Evolutionary conservation across 2,888 invertebrate species (phyloP).

Genomic region (Gryllus longicercus): DNA sequence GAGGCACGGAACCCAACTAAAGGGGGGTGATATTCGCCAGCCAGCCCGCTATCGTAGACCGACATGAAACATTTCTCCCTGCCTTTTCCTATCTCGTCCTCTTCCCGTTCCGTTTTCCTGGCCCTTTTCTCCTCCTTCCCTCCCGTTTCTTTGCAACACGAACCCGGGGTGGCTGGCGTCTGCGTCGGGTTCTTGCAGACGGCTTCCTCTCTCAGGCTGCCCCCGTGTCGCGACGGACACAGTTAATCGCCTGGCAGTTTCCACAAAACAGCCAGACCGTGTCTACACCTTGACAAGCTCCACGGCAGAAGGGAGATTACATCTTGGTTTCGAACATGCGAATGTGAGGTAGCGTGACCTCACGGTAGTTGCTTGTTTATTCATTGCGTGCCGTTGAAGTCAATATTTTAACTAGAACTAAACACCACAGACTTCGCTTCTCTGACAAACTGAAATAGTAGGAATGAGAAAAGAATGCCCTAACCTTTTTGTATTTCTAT

Average conservation of each 20-base stretch:
- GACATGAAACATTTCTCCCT: too few species aligned
- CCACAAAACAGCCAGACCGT: constrained; percentile 6
- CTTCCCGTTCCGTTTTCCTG: too few species aligned
- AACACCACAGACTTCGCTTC: background rate
- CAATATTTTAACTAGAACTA: constrained; percentile 17
- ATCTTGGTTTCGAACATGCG: background rate
- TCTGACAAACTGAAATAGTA: background rate
- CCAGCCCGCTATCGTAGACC: too few species aligned
- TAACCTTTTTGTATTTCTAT: too few species aligned
- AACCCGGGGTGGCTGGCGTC: too few species aligned
- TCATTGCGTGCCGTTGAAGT: constrained; percentile 17
- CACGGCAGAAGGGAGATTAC: background rate
- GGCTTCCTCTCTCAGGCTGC: background rate
- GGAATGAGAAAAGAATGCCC: too few species aligned
- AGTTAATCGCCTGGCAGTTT: background rate
- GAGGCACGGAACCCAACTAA: too few species aligned
- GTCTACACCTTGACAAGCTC: constrained; percentile 17
- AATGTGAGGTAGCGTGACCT: constrained; percentile 17
- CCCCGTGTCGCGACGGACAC: background rate
- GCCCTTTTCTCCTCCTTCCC: too few species aligned
- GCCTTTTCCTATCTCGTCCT: too few species aligned
- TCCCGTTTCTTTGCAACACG: too few species aligned
- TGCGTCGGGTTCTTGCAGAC: too few species aligned
- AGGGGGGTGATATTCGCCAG: too few species aligned
- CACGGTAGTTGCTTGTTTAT: background rate